Base-by-base conservation (phyloP, 2,888 invertebrate species). In the Nymphalis polychloros region DNA sequence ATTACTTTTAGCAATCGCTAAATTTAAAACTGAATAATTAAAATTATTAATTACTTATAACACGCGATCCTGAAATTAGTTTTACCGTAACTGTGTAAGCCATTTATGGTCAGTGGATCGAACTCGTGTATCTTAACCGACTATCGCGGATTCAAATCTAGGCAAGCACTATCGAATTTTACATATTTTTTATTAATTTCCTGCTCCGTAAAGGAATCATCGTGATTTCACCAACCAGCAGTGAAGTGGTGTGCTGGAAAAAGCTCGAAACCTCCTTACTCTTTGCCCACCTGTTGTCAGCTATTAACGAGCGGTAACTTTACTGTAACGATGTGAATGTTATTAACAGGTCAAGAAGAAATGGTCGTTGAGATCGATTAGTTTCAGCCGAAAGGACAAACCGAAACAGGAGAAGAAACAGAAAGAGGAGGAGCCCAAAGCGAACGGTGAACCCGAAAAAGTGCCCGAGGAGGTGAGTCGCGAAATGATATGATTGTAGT, bases 281-380 rank as follows among this genome's bases (percentile, higher is more conserved):
- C 8, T 8, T 41, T 8, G 35, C 2, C 35, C 35, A 41, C 10
- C 35, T 10, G 7, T 35, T 7, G 31, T 23, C 23, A 23, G 31
- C 6, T 8, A 8, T 10, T 13, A 49, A n/a, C 6, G 7, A 1
- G 17, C 1, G 8, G 8, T 49, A 49, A 17, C 17, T n/a, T 2
- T n/a, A 41, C 8, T 17, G 19, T 49, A 49, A 49, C 19, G 19
- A 2, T 17, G 8, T 19, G 19, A 10, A n/a, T 52, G 52, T 59
- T 48, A 47, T 64, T 59, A 59, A 69, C 63, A 95, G 93, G 93
- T 95, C 78, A 97, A 97, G 94, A 97, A 97, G 94, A 97, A 97
- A 93, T 97, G 97, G 97, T 97, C 97, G 80, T 95, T 97, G 90
- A 95, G 97, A 83, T 96, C 95, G 84, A 96, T 97, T 92, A 97